Percentiles rank a stretch among this genome's conserved stretches.
These are phyloP conservation scores for Saccostrea cuccullata DNA, from an alignment of 1,140 invertebrate species.

Conservation along the genomic window DNA sequence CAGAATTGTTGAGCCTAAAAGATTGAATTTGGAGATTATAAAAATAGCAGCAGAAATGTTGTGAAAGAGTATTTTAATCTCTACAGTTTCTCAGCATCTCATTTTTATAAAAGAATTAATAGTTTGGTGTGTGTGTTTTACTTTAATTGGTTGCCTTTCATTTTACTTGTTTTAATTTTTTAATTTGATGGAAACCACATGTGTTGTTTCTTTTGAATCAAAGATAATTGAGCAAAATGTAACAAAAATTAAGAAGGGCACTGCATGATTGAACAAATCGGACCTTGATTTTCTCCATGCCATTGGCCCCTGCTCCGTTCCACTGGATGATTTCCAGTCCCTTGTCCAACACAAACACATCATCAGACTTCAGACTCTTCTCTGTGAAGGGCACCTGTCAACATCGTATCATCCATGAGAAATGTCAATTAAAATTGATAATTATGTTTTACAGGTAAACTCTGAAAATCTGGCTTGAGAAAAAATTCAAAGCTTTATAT, in stretches of 20 bases:
- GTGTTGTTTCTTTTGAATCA: too few species aligned
- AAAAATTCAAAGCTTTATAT: too few species aligned
- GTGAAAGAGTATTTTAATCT: too few species aligned
- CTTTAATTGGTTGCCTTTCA: too few species aligned
- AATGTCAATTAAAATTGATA: too few species aligned
- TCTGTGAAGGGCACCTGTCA: conserved; percentile 65
- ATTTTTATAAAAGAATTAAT: too few species aligned
- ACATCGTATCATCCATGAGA: neutral
- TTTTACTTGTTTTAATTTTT: neutral
- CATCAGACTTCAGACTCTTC: conserved; percentile 87
- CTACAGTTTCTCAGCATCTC: too few species aligned
- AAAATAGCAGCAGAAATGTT: too few species aligned
- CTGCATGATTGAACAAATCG: neutral
- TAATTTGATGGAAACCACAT: neutral
- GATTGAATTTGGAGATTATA: neutral
- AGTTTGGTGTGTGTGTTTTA: too few species aligned
- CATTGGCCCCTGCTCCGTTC: conserved; percentile 74
- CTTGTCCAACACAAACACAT: conserved; percentile 93
- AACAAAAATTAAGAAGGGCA: neutral
- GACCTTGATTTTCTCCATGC: conserved; percentile 75
- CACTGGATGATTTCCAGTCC: conserved; percentile 89
- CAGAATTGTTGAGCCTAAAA: neutral
- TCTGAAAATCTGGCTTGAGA: too few species aligned
- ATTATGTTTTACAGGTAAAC: too few species aligned
- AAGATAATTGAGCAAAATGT: too few species aligned